Base-by-base conservation (phyloP, 2,888 invertebrate genomes). In the Pseudococcus longispinus region DNA sequence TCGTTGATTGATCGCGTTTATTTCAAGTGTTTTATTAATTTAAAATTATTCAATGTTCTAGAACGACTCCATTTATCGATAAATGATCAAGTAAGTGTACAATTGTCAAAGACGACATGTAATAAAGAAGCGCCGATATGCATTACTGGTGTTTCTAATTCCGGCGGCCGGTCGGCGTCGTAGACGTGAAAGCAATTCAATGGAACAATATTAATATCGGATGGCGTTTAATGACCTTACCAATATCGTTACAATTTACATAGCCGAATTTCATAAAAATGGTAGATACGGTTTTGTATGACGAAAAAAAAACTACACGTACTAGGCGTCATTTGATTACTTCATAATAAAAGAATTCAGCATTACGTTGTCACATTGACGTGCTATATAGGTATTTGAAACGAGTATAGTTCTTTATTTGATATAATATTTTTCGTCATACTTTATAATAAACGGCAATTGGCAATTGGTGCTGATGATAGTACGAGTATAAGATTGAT, bases 291-390 rank as follows among this genome's bases (percentile, higher is more conserved):
- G 55, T n/a, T n/a, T 11, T n/a, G 55, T 20, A n/a, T 55, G n/a
- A n/a, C 55, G 55, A 55, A 15, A 55, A 55, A 55, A 55, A 55
- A 55, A 3, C 44, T n/a, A 55, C 55, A 55, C 55, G 55, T 55
- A 55, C 5, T n/a, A 55, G n/a, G 55, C 55, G 55, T 55, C 55
- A 55, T 60, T 20, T 60, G 60, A 23, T 60, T 60, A 60, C 60
- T 60, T 60, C 60, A 60, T 60, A 60, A 60, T n/a, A 60, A 60
- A 55, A 60, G 20, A 60, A 60, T 60, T 60, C 60, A 20, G 29
- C 70, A 70, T 70, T 70, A 65, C 70, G 70, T 65, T 65, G 65
- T 65, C 65, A 65, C 65, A 65, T 65, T 65, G 26, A 70, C 70
- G 29, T 70, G 26, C 70, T 65, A 65, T 55, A 55, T 55, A 70